These are phyloP conservation scores for Erebia ligea DNA, from an alignment of 2,888 invertebrate genomes.

Conservation along the genomic window DNA sequence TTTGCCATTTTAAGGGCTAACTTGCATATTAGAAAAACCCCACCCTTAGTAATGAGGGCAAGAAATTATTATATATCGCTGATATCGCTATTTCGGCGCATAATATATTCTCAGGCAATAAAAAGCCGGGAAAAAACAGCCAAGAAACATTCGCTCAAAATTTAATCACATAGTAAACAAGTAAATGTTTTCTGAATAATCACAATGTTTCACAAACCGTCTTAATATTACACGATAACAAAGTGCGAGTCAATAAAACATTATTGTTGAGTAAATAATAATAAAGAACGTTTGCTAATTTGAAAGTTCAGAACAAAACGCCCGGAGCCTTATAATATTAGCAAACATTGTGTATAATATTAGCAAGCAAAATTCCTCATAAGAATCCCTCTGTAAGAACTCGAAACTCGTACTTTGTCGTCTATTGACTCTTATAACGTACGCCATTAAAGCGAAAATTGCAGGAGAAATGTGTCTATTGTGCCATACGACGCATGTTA, in stretches of 20 bases:
- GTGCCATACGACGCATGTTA: conserved; percentile 30
- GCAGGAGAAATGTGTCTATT: conserved; percentile 29
- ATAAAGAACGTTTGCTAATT: conserved; percentile 15
- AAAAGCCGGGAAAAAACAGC: too few relatives aligned
- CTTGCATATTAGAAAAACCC: too few relatives aligned
- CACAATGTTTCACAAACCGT: not conserved
- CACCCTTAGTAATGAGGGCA: too few relatives aligned
- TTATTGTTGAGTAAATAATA: conserved; percentile 3
- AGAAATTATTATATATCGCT: too few relatives aligned
- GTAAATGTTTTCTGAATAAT: not conserved
- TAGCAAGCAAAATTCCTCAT: conserved; percentile 23
- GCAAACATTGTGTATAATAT: conserved; percentile 29
- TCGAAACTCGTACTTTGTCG: not conserved
- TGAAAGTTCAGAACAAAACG: conserved; percentile 1
- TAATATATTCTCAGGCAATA: too few relatives aligned
- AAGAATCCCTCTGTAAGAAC: conserved; percentile 23
- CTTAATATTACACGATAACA: not conserved
- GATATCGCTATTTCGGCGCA: too few relatives aligned
- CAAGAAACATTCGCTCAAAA: too few relatives aligned
- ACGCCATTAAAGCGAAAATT: conserved; percentile 22
- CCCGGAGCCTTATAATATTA: conserved; percentile 19
- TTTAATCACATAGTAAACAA: not conserved
- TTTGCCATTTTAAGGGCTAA: too few relatives aligned
- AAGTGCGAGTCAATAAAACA: conserved; percentile 7
- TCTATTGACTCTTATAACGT: conserved; percentile 23